Evolutionary conservation across 92 coral and sea anemone genomes (phyloP), one percentile per base, ranked within the genome.

Genomic region (Actinernus sp.): DNA sequence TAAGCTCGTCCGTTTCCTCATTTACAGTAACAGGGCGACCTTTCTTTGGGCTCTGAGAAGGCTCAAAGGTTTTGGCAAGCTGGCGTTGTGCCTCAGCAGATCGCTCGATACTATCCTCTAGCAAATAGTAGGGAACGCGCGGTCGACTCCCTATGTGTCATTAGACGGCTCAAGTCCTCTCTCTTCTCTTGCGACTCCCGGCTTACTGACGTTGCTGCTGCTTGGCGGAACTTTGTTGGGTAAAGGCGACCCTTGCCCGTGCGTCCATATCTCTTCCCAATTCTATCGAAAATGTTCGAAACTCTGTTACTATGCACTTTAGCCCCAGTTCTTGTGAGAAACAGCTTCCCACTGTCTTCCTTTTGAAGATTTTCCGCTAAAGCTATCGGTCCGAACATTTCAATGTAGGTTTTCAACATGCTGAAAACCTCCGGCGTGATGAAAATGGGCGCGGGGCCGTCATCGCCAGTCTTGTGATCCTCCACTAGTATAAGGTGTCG

Each of bases 171-270:
- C n/a, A 66, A 14, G 26, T 48, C 74, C 10, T 52, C 61, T 0
- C 19, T 22, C 52, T 49, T 49, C 40, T 61, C 26, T 12, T 66
- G 50, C 3, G 62, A 2, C 2, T 66, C 61, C 24, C 31, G 3
- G 11, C 34, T 17, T 2, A 52, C 40, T 4, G 61, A 50, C 0
- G 74, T 66, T 2, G 59, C 62, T 5, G 74, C 74, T 2, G 74
- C 54, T 23, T 66, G 50, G n/a, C 62, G 61, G 27, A 34, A 66
- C 24, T 65, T 66, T 0, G 62, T 66, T 2, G 74, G 74, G 21
- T 6, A 66, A 1, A 50, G 14, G 1, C 74, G 62, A 13, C 74
- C 74, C 32, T 63, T 47, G 11, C 31, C 28, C 6, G 44, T 39
- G 12, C 61, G 26, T 14, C 74, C 74, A 48, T 66, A 52, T 33